Percentiles rank a stretch among this genome's conserved stretches.
Conservation (phyloP, 2,113 vertebrate genomes). For the Australoheros scitulus region DNA sequence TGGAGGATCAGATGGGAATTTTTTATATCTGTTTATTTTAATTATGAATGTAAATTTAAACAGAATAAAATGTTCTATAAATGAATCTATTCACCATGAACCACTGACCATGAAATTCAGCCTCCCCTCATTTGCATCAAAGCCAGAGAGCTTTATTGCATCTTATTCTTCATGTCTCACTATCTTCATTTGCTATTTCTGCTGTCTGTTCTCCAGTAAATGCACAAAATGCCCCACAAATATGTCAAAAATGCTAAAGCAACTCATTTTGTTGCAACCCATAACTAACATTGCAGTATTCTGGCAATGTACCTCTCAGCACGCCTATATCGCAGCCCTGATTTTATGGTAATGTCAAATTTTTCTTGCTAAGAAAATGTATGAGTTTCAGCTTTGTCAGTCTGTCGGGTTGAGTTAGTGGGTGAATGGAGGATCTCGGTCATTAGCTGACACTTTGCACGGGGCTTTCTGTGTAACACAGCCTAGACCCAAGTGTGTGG, state of each 20-base stretch:
- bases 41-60: neutral
- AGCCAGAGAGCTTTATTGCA: neutral
- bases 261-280: neutral
- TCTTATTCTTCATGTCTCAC: neutral
- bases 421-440: slow-evolving; percentile 58
- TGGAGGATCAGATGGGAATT: neutral
- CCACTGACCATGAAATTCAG: neutral
- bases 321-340: neutral
- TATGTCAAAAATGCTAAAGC: neutral
- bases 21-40: neutral
- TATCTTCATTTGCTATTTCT: neutral
- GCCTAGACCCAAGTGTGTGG: slow-evolving; percentile 28
- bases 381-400: slow-evolving; percentile 36
- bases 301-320: neutral
- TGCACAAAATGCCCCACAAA: neutral
- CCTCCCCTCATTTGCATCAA: neutral
- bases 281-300: neutral
- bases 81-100: neutral
- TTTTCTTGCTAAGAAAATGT: slow-evolving; percentile 27
- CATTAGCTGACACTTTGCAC: slow-evolving; percentile 58
- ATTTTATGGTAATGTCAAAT: slow-evolving; percentile 16
- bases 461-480: slow-evolving; percentile 44
- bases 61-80: neutral
- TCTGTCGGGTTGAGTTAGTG: slow-evolving; percentile 53
- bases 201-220: neutral